phyloP scores from a whole-genome alignment of 2,113 vertebrate species.

The Cervus canadensis region DNA sequence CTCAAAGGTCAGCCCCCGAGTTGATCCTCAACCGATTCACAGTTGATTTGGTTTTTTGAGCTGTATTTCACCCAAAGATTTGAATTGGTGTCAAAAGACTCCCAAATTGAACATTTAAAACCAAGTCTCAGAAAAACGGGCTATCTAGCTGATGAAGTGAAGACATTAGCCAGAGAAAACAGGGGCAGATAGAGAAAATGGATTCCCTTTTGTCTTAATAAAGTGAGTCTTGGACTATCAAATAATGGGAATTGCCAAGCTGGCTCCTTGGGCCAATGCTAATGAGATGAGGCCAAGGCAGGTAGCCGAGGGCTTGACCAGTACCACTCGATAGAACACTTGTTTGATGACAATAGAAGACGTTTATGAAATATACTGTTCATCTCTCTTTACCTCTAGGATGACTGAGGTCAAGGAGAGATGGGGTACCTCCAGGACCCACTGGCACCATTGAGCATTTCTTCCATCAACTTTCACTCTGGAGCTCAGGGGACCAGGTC shows the following conservation, averaged over 20 bases:
- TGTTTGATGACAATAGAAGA: not conserved
- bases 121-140: not conserved
- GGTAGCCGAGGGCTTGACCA: not conserved
- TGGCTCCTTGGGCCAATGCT: not conserved
- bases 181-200: not conserved
- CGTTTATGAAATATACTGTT: not conserved
- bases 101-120: not conserved
- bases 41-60: not conserved
- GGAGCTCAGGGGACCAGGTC: not conserved
- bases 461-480: not conserved
- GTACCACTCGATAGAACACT: fast-evolving
- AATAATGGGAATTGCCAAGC: not conserved
- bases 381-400: not conserved
- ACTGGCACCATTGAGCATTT: not conserved
- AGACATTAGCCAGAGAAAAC: not conserved
- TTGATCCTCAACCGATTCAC: not conserved
- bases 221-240: not conserved
- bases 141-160: not conserved
- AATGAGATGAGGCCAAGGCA: not conserved
- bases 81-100: not conserved
- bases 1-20: not conserved
- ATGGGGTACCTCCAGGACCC: fast-evolving
- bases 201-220: not conserved
- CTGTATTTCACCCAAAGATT: not conserved
- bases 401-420: slow-evolving; percentile 33